Base-by-base conservation (phyloP, 2,888 invertebrate species). In the Apomyelois bistriatella region DNA sequence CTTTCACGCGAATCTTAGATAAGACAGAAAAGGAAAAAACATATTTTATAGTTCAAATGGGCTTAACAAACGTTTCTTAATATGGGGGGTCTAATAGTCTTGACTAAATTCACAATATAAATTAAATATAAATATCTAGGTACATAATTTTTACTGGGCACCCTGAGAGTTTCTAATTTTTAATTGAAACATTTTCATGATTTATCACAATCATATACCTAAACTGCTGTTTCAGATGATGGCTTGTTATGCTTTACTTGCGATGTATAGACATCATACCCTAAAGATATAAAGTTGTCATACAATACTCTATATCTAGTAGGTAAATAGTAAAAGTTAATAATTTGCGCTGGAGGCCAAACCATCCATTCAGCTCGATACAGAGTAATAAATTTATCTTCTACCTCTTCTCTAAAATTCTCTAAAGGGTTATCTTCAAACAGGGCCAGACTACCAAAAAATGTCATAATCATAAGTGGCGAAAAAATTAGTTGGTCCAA, bases 281-380 rank as follows among this genome's bases (percentile, higher is more conserved):
- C 95, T 74, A 98, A 90, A 28, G 97, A 97, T 74, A 98, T 94
- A 0, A 93, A 92, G 75, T 96, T 98, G 75, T 97, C 97, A 81
- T 97, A 99, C 22, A 98, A 88, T 32, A 99, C 96, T 69, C 98
- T 92, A 79, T 93, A 98, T 67, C 92, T 93, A 7, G 95, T 93
- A 1, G 98, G 97, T 63, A 99, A 81, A 72, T 95, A 94, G 76
- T 95, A 97, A 82, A 99, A 99, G 82, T 98, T 98, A 17, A 99
- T 91, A 40, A 97, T 87, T 82, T 99, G 98, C 0, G 98, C 98
- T 0, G 96, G 96, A 0, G 98, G 98, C 98, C 98, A 98, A 5
- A 98, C 93, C 58, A 96, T 84, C 96, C 97, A 98, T 77, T 99
- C 98, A 0, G 97, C 97, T 13, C 93, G 85, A 73, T 97, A 98